These are phyloP conservation scores for Eurystomus gularis DNA, from an alignment of 2,113 vertebrate species.

Conservation along the genomic window DNA sequence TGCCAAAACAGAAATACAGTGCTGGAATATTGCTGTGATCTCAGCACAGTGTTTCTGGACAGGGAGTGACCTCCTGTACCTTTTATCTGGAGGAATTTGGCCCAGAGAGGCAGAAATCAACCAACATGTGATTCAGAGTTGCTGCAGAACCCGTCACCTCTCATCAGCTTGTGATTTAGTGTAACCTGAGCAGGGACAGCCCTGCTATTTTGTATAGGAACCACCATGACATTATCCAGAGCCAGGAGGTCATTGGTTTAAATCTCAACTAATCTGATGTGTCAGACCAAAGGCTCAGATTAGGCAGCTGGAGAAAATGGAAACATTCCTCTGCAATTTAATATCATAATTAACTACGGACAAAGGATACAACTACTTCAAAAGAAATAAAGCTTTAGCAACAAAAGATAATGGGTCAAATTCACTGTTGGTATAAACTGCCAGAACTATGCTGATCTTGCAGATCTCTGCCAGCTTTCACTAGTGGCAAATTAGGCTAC, in stretches of 20 bases:
- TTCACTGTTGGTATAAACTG: conserved; percentile 29
- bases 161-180: conserved; percentile 69
- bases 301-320: conserved; percentile 54
- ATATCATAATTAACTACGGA: conserved; percentile 68
- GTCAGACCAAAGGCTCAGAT: conserved; percentile 73
- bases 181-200: conserved; percentile 61
- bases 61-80: conserved; percentile 30
- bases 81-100: conserved; percentile 55
- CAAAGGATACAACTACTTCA: conserved; percentile 53
- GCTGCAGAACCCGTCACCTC: conserved; percentile 49
- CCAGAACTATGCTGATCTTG: neutral
- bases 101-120: conserved; percentile 59
- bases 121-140: conserved; percentile 46
- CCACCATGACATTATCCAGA: conserved; percentile 70
- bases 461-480: conserved; percentile 46
- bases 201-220: conserved; percentile 52
- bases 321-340: conserved; percentile 70
- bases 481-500: conserved; percentile 55
- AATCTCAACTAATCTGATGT: conserved; percentile 70
- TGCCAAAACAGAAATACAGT: conserved; percentile 23
- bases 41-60: conserved; percentile 28
- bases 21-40: neutral
- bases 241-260: conserved; percentile 70
- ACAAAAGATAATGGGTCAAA: conserved; percentile 58
- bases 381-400: conserved; percentile 50